phyloP scores from a whole-genome alignment of 64 coral and sea anemone genomes.

The Porites lutea region DNA sequence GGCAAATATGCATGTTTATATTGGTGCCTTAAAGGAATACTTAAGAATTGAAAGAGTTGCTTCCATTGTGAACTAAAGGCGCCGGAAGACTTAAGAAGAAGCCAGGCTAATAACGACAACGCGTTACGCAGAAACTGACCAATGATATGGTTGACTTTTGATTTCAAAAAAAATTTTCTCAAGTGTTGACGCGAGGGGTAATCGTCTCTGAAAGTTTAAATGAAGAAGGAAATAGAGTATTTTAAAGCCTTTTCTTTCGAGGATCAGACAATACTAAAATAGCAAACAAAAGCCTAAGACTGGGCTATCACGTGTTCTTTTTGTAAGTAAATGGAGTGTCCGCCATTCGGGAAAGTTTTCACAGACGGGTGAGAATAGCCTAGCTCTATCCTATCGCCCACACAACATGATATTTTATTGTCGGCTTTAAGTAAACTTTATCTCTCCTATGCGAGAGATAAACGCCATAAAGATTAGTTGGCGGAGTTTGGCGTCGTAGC shows the following conservation, averaged over 20 bases:
- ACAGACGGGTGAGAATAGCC: not conserved
- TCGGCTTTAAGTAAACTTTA: not conserved
- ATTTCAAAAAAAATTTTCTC: not conserved
- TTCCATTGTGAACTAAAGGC: not conserved
- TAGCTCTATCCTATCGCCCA: not conserved
- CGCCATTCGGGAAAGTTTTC: not conserved
- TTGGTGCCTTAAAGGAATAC: not conserved
- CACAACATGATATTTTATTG: slow-evolving; percentile 31
- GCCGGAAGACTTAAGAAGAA: not conserved
- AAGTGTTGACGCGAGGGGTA: not conserved
- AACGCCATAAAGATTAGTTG: not conserved
- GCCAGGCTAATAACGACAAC: no score
- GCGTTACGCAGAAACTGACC: not conserved
- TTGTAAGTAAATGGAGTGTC: slow-evolving; percentile 27
- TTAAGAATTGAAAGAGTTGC: not conserved
- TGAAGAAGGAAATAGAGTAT: not conserved
- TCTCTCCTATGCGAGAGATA: slow-evolving; percentile 1
- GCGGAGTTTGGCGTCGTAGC: not conserved
- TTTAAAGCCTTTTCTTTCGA: not conserved
- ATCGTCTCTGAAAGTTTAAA: not conserved
- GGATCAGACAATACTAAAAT: slow-evolving; percentile 24
- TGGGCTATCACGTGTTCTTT: slow-evolving; percentile 10
- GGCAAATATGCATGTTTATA: not conserved
- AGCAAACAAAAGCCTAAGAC: not conserved
- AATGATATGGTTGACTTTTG: not conserved